phyloP scores from a whole-genome alignment of 2,113 vertebrate species.

The Lepisosteus osseus region DNA sequence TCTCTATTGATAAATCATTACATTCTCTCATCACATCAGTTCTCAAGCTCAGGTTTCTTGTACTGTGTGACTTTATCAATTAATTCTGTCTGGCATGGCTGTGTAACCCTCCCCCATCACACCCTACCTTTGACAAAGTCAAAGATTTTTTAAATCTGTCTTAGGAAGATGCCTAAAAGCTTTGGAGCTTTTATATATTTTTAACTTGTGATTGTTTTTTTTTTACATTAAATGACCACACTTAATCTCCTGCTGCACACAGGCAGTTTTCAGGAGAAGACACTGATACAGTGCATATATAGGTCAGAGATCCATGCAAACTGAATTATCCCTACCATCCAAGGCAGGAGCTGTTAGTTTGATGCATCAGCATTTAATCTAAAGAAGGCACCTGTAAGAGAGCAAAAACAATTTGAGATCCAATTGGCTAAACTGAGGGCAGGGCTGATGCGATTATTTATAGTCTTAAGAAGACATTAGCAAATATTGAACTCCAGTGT shows the following conservation, averaged over 20 bases:
- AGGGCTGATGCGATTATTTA: constrained; percentile 62
- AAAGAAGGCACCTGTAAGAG: constrained; percentile 58
- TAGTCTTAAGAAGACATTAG: constrained; percentile 64
- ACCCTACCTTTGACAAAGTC: too few species aligned
- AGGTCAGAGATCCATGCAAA: constrained; percentile 72
- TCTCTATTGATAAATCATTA: constrained; percentile 74
- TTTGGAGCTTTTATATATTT: constrained; percentile 76
- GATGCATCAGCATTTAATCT: constrained; percentile 74
- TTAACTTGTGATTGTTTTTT: constrained; percentile 65
- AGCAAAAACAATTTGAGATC: constrained; percentile 68
- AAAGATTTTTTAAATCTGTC: constrained; percentile 44
- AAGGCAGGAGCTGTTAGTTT: constrained; percentile 55
- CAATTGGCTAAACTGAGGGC: constrained; percentile 54
- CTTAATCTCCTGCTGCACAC: constrained; percentile 74
- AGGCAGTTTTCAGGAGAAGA: constrained; percentile 68
- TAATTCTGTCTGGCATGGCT: too few species aligned
- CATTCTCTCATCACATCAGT: constrained; percentile 47
- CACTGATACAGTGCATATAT: constrained; percentile 64
- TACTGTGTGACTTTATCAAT: too few species aligned
- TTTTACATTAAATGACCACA: constrained; percentile 80
- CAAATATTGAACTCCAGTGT: constrained; percentile 59
- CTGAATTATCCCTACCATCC: constrained; percentile 52
- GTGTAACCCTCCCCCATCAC: too few species aligned
- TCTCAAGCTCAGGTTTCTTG: constrained; percentile 52
- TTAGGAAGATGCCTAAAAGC: constrained; percentile 78